These are phyloP conservation scores for Notospermus geniculatus DNA, from an alignment of 1,140 invertebrate species.

Conservation along the genomic window DNA sequence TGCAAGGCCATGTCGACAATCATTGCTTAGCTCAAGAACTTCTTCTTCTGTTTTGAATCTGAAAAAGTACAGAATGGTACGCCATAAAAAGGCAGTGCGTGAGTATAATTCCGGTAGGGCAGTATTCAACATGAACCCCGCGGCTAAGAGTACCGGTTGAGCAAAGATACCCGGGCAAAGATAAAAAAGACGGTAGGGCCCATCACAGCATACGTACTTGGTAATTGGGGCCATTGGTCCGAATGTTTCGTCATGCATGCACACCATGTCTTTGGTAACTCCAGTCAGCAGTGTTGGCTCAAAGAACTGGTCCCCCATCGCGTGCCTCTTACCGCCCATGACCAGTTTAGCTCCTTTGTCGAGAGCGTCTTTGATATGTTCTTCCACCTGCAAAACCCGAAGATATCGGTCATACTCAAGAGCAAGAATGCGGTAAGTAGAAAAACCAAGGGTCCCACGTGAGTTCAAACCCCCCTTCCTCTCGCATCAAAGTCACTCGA, in stretches of 20 bases:
- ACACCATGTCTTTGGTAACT: slow-evolving; percentile 76
- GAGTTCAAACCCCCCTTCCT: no score
- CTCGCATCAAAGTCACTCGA: no score
- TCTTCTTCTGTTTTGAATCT: slow-evolving; percentile 87
- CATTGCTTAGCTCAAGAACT: slow-evolving; percentile 73
- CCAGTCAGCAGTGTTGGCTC: slow-evolving; percentile 86
- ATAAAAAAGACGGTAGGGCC: neutral
- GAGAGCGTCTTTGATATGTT: slow-evolving; percentile 80
- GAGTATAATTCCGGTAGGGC: no score
- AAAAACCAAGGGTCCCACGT: no score
- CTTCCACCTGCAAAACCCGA: slow-evolving; percentile 59
- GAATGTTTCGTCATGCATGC: slow-evolving; percentile 91
- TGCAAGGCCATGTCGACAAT: slow-evolving; percentile 58
- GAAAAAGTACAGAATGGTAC: no score
- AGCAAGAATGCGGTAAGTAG: no score
- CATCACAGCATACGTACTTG: slow-evolving; percentile 59
- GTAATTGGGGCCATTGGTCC: slow-evolving; percentile 87
- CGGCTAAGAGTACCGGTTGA: no score
- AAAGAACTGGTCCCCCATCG: slow-evolving; percentile 77
- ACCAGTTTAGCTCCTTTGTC: slow-evolving; percentile 81
- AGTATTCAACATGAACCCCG: no score
- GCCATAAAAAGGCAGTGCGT: no score
- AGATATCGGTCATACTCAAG: no score
- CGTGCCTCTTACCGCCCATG: slow-evolving; percentile 71
- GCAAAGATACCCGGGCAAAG: no score